Percentiles rank a stretch among this genome's conserved stretches.
Conservation (phyloP, 2,888 invertebrate species). For the Auanema sp. region DNA sequence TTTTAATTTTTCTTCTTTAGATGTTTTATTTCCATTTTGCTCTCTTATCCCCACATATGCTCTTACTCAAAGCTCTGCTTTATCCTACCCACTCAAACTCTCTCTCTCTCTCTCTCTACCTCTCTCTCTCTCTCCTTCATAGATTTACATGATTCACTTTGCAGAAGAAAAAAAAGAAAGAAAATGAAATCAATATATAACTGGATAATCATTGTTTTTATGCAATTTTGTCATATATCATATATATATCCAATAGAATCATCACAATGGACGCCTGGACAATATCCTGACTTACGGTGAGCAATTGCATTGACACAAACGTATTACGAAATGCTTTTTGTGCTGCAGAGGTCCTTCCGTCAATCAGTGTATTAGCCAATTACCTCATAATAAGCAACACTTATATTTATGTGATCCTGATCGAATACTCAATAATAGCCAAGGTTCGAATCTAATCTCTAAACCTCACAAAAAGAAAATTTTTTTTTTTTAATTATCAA, state of each 20-base stretch:
- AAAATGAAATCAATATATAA: too few relatives aligned
- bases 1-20: too few relatives aligned
- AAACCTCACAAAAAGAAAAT: not conserved
- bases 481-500: not conserved
- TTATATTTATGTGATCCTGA: slow-evolving; percentile 64
- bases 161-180: too few relatives aligned
- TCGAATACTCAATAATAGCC: slow-evolving; percentile 57
- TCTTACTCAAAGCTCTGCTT: too few relatives aligned
- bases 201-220: too few relatives aligned
- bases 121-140: not conserved
- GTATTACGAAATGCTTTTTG: slow-evolving; percentile 16
- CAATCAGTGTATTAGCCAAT: slow-evolving; percentile 39
- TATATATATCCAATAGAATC: too few relatives aligned
- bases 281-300: slow-evolving; percentile 19
- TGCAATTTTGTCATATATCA: too few relatives aligned
- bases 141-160: too few relatives aligned
- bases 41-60: too few relatives aligned
- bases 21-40: too few relatives aligned
- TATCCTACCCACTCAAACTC: slow-evolving; percentile 1
- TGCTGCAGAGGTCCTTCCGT: slow-evolving; percentile 56
- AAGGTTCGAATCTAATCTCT: slow-evolving; percentile 38
- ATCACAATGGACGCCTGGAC: slow-evolving; percentile 13
- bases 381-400: slow-evolving; percentile 39
- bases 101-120: not conserved
- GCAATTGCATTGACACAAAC: not conserved